phyloP scores from a whole-genome alignment of 2,113 vertebrate genomes.

The Hydropotes inermis region DNA sequence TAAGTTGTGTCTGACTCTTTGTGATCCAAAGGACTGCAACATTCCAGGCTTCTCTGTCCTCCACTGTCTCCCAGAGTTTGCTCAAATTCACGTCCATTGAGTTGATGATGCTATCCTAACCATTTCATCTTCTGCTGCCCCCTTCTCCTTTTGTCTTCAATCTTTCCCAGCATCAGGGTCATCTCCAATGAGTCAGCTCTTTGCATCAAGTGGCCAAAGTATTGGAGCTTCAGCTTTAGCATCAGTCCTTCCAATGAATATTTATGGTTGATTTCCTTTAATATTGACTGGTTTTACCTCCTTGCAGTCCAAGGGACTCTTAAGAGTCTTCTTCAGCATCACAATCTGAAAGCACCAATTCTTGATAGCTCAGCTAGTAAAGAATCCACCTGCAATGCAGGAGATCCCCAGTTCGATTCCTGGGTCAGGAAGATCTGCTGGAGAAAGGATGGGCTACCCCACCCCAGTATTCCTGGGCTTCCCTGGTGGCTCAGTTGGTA shows the following conservation, averaged over 20 bases:
- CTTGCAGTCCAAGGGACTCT: not conserved
- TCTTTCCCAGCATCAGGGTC: not conserved
- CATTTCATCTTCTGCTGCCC: not conserved
- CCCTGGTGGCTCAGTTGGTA: not conserved
- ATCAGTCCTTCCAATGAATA: not conserved
- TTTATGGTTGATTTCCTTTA: not conserved
- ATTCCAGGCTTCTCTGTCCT: not conserved
- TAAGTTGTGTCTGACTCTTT: not conserved
- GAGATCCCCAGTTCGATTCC: not conserved
- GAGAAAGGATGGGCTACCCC: not conserved
- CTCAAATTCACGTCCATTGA: not conserved
- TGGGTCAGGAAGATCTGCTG: not conserved
- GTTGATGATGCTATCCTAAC: not conserved
- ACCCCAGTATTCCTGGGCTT: not conserved
- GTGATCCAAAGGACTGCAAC: not conserved
- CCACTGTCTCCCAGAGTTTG: not conserved
- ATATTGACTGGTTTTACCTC: not conserved
- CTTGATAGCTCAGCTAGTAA: not conserved
- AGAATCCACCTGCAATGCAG: not conserved
- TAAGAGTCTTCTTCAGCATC: not conserved
- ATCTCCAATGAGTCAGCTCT: not conserved
- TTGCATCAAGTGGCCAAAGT: not conserved
- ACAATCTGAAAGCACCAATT: not conserved
- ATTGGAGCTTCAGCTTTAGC: not conserved
- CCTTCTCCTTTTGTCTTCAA: not conserved